phyloP scores from a whole-genome alignment of 2,888 invertebrate genomes.

The Drosophila melanocephala region DNA sequence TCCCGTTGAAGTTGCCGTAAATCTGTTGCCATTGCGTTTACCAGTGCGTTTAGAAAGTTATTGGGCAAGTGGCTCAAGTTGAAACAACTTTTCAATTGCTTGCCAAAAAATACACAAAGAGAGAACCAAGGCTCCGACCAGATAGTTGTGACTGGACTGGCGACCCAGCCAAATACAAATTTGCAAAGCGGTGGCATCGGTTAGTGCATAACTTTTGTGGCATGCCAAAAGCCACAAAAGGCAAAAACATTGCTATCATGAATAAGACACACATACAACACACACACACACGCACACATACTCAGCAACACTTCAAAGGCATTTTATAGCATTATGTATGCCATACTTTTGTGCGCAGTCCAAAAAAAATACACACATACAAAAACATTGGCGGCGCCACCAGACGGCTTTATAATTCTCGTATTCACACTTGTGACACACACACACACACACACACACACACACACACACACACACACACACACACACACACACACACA shows the following conservation, averaged over 20 bases:
- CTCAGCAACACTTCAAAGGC: slow-evolving; percentile 68
- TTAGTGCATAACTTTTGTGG: slow-evolving; percentile 80
- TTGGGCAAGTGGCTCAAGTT: slow-evolving; percentile 66
- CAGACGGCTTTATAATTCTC: slow-evolving; percentile 41
- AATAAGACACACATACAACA: slow-evolving; percentile 55
- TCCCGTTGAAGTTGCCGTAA: slow-evolving; percentile 57
- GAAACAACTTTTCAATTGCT: slow-evolving; percentile 74
- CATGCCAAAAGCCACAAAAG: slow-evolving; percentile 79
- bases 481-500: slow-evolving; percentile 4
- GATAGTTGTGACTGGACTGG: slow-evolving; percentile 4
- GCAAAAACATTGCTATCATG: slow-evolving; percentile 73
- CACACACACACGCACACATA: slow-evolving; percentile 6
- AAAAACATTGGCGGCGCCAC: slow-evolving; percentile 49
- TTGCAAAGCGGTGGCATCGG: slow-evolving; percentile 72
- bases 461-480: slow-evolving; percentile 8
- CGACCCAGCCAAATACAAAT: slow-evolving; percentile 62
- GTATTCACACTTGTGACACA: slow-evolving; percentile 39
- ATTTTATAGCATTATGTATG: slow-evolving; percentile 61
- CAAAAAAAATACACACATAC: slow-evolving; percentile 25
- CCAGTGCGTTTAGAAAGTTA: slow-evolving; percentile 77
- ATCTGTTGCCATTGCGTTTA: slow-evolving; percentile 61
- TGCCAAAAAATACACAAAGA: slow-evolving; percentile 60
- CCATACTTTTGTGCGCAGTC: slow-evolving; percentile 67
- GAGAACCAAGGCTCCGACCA: slow-evolving; percentile 1
- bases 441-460: slow-evolving; percentile 5